Base-by-base conservation (phyloP, 92 coral and sea anemone genomes). In the Micromussa lordhowensis region DNA sequence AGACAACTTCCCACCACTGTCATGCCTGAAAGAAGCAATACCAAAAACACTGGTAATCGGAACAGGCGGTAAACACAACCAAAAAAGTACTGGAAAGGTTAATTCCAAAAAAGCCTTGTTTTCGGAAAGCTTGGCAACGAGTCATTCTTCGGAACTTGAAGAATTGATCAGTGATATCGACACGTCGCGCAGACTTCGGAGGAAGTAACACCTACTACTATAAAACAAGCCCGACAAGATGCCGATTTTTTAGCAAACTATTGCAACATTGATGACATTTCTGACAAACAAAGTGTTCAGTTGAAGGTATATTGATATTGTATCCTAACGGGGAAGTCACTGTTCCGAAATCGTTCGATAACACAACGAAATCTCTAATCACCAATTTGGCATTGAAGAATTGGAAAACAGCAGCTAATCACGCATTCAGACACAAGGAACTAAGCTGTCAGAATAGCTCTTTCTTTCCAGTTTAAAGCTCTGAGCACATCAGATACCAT, bases 381-480 rank as follows among this genome's bases (percentile, higher is more conserved):
- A 66, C 86, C 31, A 82, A 78, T 53, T 11, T 93, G 35, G 93
- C 90, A 3, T 88, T 87, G 55, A 85, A 82, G 12, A 90, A 75
- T 49, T 93, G 91, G 92, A 90, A 80, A 69, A 34, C 96, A 16
- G 94, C 87, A 80, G 94, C 89, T 31, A 91, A 94, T 66, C 28
- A 59, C 24, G 70, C 87, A 24, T 70, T 94, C 34, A 91, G 86
- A 17, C 92, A 88, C 58, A 79, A 68, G 17, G 79, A 85, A 22
- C 1, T 91, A 57, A 38, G 57, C 57, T 51, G 16, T 51, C 57
- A 51, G 57, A 51, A 51, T 9, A 2, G 57, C 57, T 51, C 4
- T 51, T 51, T 51, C 57, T 10, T 48, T 4, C 13, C 94, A 94
- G 82, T 94, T 91, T 84, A 49, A 78, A 30, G 32, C 61, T 12